A percentile compares a stretch with the other conserved stretches of the same genome.
phyloP scores from a whole-genome alignment of 2,888 invertebrate species.

The Torymus aiolomorphi region DNA sequence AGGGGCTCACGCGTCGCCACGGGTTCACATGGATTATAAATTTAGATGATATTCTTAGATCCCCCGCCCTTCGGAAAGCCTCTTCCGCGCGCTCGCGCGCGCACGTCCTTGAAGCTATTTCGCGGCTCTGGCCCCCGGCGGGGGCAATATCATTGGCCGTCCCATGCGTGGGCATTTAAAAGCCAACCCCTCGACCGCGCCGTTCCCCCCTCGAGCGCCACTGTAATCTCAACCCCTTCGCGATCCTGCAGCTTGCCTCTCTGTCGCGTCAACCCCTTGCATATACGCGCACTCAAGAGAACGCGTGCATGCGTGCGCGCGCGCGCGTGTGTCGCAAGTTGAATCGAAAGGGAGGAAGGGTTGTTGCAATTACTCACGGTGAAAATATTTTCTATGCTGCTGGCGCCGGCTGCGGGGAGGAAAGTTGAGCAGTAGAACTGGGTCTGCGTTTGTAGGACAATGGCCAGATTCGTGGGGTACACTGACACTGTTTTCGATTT shows the following conservation, averaged over 20 bases:
- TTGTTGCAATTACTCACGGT: too few species aligned
- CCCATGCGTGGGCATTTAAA: slow-evolving; percentile 38
- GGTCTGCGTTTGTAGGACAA: too few species aligned
- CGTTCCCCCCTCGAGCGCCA: not conserved
- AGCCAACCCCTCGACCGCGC: slow-evolving; percentile 8
- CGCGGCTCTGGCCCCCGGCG: not conserved
- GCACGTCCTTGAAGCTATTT: slow-evolving; percentile 25
- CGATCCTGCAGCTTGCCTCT: too few species aligned
- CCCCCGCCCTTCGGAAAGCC: not conserved
- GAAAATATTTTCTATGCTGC: too few species aligned
- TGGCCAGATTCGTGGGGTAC: too few species aligned
- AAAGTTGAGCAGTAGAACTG: too few species aligned
- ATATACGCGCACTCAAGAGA: not conserved
- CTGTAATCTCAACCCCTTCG: slow-evolving; percentile 4
- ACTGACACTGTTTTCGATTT: too few species aligned
- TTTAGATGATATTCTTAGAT: slow-evolving; percentile 34
- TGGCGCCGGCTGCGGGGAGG: too few species aligned
- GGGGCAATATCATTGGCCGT: slow-evolving; percentile 8
- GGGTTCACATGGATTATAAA: slow-evolving; percentile 29
- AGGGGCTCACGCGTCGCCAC: slow-evolving; percentile 11
- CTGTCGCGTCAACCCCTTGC: not conserved
- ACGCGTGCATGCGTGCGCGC: too few species aligned
- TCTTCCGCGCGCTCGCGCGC: too few species aligned
- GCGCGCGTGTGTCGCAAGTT: too few species aligned
- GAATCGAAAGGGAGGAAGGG: too few species aligned